Base-by-base conservation (phyloP, 2,888 invertebrate species). In the Hydraecia micacea region DNA sequence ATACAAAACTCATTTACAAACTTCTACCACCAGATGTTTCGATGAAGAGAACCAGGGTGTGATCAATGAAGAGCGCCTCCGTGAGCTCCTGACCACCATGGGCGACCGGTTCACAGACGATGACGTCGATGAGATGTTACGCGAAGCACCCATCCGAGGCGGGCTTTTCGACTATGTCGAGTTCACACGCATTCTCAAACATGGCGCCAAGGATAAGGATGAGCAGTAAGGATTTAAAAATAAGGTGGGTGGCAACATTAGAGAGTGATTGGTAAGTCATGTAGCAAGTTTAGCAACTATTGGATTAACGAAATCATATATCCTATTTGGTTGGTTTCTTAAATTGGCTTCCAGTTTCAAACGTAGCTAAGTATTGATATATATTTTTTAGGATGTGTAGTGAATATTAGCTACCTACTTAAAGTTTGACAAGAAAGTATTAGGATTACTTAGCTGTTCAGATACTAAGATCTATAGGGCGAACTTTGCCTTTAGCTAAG, bases 191-290 rank as follows among this genome's bases (percentile, higher is more conserved):
- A 99, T 99, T 93, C 97, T 99, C 90, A 99, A 99, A 94, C 99
- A 99, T 91, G 99, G 99, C 71, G 99, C 99, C 91, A 99, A 99
- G 96, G 99, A 99, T 90, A 99, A 99, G 95, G 99, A 99, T 95
- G 99, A 99, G 93, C 98, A 98, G 96, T 98, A 97, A 96, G 79
- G 15, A 49, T 63, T 70, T 28, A 39, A 49, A 62, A 39, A 52
- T 62, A 36, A 60, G 83, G 87, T 86, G 86, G 89, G 87, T 89
- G 80, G 84, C 71, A 67, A 84, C 75, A 79, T 86, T 88, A 79
- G 79, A 84, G 74, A 73, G 77, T 70, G 74, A 77, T 79, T 74
- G 32, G 60, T 70, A 69, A 55, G n/a, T 70, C 66, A 76, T 76
- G 55, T 75, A 67, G 68, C 25, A 55, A 55, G 72, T 79, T 71